Conservation (phyloP, 1,140 invertebrate species). For the Akabosia matsudoensis region DNA sequence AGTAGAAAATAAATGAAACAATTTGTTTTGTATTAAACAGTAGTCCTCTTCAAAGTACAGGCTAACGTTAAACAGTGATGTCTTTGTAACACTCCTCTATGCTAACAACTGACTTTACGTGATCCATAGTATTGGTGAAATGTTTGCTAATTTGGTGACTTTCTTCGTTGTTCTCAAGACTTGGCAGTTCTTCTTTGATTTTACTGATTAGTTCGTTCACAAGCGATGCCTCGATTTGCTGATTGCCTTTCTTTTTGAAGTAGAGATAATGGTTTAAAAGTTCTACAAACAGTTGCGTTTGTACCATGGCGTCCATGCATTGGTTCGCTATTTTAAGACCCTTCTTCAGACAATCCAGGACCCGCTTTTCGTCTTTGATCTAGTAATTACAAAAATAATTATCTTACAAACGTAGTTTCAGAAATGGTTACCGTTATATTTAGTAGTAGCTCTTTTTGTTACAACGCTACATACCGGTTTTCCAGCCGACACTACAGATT, state of each 20-base stretch:
- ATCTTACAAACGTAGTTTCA: slow-evolving; percentile 10
- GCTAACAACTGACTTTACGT: slow-evolving; percentile 55
- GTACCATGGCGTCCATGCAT: slow-evolving; percentile 95
- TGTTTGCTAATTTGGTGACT: slow-evolving; percentile 94
- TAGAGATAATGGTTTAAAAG: slow-evolving; percentile 91
- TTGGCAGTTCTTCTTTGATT: slow-evolving; percentile 86
- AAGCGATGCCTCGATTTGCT: slow-evolving; percentile 68
- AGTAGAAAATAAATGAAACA: not conserved
- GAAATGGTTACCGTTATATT: too few relatives aligned
- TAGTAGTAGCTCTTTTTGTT: too few relatives aligned
- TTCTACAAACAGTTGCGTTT: slow-evolving; percentile 93
- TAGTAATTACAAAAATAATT: slow-evolving; percentile 50
- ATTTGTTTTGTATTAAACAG: not conserved
- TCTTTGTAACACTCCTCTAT: slow-evolving; percentile 13
- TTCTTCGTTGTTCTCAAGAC: slow-evolving; percentile 88
- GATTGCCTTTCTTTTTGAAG: slow-evolving; percentile 89
- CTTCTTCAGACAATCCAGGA: slow-evolving; percentile 94
- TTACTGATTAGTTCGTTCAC: slow-evolving; percentile 85
- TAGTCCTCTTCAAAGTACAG: not conserved
- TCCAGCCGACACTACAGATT: slow-evolving; percentile 63
- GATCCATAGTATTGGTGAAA: slow-evolving; percentile 81
- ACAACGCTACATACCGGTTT: slow-evolving; percentile 67
- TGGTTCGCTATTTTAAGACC: slow-evolving; percentile 90
- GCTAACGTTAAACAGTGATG: slow-evolving; percentile 1
- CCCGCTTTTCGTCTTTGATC: slow-evolving; percentile 84